These are phyloP conservation scores for Apocrypta bakeri DNA, from an alignment of 1,140 invertebrate genomes.

Conservation along the genomic window DNA sequence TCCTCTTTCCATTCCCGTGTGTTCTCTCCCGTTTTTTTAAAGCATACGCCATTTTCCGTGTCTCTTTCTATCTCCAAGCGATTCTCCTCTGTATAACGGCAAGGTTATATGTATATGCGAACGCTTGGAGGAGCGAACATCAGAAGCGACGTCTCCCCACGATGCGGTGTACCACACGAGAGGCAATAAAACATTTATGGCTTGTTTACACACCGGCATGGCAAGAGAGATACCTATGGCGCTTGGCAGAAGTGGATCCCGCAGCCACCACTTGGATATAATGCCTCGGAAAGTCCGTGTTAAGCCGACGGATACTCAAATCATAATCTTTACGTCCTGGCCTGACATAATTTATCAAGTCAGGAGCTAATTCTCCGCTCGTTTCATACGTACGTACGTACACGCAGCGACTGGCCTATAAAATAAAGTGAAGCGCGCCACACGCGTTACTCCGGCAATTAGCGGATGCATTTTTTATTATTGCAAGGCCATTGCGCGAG, in stretches of 20 bases:
- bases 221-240: constrained; percentile 28
- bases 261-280: constrained; percentile 10
- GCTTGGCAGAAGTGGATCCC: constrained; percentile 35
- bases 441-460: constrained; percentile 18
- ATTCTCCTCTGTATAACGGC: constrained; percentile 2
- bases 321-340: constrained; percentile 49
- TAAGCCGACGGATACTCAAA: constrained; percentile 50
- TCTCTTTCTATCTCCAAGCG: constrained; percentile 6
- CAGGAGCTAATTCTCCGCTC: constrained; percentile 9
- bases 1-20: background rate
- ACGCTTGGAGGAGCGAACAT: constrained; percentile 17
- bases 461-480: constrained; percentile 35
- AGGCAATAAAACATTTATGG: constrained; percentile 68
- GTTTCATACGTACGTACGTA: background rate
- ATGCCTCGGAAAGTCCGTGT: constrained; percentile 35
- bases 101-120: background rate
- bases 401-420: constrained; percentile 5
- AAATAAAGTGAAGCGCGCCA: constrained; percentile 28
- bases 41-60: background rate
- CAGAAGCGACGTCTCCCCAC: constrained; percentile 34
- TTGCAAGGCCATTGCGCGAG: too few species aligned
- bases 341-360: constrained; percentile 50
- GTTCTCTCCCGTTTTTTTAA: constrained; percentile 21
- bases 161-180: constrained; percentile 46
- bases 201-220: constrained; percentile 64